Percentiles rank a stretch among this genome's conserved stretches.
Evolutionary conservation across 2,888 invertebrate genomes (phyloP).

Genomic region (Epistrophe grossulariae): DNA sequence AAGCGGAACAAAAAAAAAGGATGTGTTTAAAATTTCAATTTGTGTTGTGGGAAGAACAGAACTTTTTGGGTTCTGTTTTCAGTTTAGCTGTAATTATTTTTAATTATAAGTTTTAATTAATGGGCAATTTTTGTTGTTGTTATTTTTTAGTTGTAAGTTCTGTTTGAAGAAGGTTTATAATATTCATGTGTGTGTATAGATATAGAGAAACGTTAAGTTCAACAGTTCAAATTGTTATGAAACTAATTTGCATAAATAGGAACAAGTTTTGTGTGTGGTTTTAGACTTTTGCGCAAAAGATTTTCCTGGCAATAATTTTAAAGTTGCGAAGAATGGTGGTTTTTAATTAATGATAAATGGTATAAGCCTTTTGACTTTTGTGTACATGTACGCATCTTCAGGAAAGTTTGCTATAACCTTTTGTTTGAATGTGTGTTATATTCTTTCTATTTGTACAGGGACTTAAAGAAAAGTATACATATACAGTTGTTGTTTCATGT

Average conservation of each 20-base stretch:
- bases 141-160: too few relatives aligned
- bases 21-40: constrained; percentile 67
- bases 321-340: not conserved
- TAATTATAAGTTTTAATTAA: constrained; percentile 71
- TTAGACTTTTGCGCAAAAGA: not conserved
- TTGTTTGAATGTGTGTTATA: not conserved
- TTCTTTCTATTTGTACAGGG: not conserved
- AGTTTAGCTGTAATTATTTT: constrained; percentile 60
- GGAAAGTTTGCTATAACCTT: not conserved
- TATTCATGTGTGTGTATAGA: not conserved
- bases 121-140: constrained; percentile 34
- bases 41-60: constrained; percentile 26
- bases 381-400: not conserved
- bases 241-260: constrained; percentile 38
- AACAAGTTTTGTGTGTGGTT: constrained; percentile 13
- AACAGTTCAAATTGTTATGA: constrained; percentile 25
- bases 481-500: not conserved
- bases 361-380: not conserved
- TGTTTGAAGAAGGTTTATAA: not conserved
- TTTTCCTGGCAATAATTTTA: not conserved
- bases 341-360: constrained; percentile 26
- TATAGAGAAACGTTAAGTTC: not conserved
- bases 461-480: not conserved
- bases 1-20: constrained; percentile 14
- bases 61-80: constrained; percentile 25